phyloP scores from a whole-genome alignment of 2,888 invertebrate genomes.

The Polietes domitor region DNA sequence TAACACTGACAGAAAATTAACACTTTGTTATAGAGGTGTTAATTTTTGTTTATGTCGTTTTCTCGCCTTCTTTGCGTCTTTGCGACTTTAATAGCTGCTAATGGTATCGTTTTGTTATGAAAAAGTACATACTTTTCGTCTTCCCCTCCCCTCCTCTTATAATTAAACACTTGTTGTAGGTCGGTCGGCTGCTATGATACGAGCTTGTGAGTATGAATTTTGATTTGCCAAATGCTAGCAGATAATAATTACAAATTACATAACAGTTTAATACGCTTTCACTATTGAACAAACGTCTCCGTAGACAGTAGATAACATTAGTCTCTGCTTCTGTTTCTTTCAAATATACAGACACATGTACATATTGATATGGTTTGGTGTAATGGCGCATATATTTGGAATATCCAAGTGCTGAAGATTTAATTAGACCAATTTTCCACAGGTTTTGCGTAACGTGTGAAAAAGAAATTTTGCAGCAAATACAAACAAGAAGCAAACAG shows the following conservation, averaged over 20 bases:
- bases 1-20: constrained; percentile 23
- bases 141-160: not conserved
- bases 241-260: constrained; percentile 5
- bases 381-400: not conserved
- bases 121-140: not conserved
- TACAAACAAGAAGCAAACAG: constrained; percentile 37
- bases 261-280: constrained; percentile 16
- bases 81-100: constrained; percentile 40
- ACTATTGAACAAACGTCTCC: constrained; percentile 1
- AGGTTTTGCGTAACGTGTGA: constrained; percentile 61
- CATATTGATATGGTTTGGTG: too few species aligned
- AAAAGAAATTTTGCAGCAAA: constrained; percentile 60
- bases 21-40: constrained; percentile 47
- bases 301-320: not conserved
- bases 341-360: too few species aligned
- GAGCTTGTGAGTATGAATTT: not conserved
- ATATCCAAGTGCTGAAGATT: not conserved
- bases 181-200: not conserved
- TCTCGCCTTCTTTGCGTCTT: constrained; percentile 7
- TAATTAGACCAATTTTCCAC: constrained; percentile 48
- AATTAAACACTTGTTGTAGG: constrained; percentile 6
- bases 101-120: constrained; percentile 45
- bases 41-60: constrained; percentile 38
- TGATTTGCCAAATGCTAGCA: constrained; percentile 11
- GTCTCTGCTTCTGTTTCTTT: not conserved